phyloP scores from a whole-genome alignment of 2,797 vertebrate species.

The Hemitrygon akajei region DNA sequence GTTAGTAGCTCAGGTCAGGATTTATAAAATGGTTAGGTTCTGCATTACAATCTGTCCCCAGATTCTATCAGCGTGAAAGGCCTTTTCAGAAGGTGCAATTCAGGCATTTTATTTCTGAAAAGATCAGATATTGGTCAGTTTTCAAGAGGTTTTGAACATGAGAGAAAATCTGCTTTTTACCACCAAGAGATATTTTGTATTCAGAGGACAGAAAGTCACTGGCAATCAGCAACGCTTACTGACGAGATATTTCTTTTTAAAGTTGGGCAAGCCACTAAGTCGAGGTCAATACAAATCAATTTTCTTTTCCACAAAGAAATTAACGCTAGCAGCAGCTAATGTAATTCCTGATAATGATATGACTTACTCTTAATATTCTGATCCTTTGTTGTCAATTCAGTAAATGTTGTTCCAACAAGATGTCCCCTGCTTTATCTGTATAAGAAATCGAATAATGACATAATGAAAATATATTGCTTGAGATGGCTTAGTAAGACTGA shows the following conservation, averaged over 20 bases:
- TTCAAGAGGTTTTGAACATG: not conserved
- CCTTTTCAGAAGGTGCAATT: conserved; percentile 20
- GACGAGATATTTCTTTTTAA: conserved; percentile 36
- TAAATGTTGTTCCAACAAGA: conserved; percentile 38
- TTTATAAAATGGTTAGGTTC: conserved; percentile 17
- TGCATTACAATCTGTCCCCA: not conserved
- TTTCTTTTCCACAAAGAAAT: conserved; percentile 65
- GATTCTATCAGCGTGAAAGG: not conserved
- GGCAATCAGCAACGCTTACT: conserved; percentile 31
- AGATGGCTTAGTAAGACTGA: not conserved
- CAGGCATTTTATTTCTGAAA: conserved; percentile 23
- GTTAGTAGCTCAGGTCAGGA: not conserved
- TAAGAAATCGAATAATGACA: conserved; percentile 37
- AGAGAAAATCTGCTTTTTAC: conserved; percentile 6
- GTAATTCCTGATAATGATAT: conserved; percentile 74
- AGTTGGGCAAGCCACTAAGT: conserved; percentile 31
- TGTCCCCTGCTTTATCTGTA: conserved; percentile 23
- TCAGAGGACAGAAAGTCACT: conserved; percentile 35
- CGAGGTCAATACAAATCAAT: conserved; percentile 73
- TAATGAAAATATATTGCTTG: conserved; percentile 27
- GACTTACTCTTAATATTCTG: conserved; percentile 72
- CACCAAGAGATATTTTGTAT: conserved; percentile 20
- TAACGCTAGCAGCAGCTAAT: conserved; percentile 67
- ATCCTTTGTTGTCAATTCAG: conserved; percentile 51
- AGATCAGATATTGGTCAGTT: not conserved